phyloP scores from a whole-genome alignment of 2,797 vertebrate species.

The Lepidocolaptes lacrymiger region DNA sequence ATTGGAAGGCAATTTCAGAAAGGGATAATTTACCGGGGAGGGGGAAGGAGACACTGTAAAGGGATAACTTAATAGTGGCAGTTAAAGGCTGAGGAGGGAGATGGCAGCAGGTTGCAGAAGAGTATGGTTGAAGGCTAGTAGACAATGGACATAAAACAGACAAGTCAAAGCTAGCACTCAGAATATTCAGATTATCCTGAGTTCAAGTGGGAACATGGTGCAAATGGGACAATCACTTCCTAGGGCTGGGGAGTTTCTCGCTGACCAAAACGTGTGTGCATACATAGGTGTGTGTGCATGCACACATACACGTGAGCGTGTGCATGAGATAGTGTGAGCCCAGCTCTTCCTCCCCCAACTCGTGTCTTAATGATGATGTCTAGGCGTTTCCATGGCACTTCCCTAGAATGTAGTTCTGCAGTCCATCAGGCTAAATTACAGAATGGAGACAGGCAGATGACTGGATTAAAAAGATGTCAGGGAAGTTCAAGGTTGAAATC shows the following conservation, averaged over 20 bases:
- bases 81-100: not conserved
- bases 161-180: not conserved
- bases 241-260: not conserved
- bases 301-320: rapidly evolving
- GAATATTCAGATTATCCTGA: not conserved
- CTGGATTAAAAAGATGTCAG: conserved; percentile 68
- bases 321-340: not conserved
- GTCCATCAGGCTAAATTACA: conserved; percentile 48
- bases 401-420: conserved; percentile 57
- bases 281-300: too few relatives aligned
- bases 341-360: conserved; percentile 11
- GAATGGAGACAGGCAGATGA: conserved; percentile 54
- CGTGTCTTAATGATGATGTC: conserved; percentile 52
- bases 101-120: not conserved
- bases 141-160: not conserved
- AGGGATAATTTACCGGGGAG: not conserved
- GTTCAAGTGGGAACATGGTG: not conserved
- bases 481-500: conserved; percentile 60
- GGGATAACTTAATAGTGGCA: not conserved
- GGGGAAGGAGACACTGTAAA: not conserved
- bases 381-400: conserved; percentile 58
- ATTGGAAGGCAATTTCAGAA: not conserved
- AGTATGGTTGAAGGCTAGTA: not conserved
- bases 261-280: rapidly evolving
- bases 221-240: not conserved